A percentile compares a stretch with the other conserved stretches of the same genome.
Evolutionary conservation across 2,888 invertebrate species (phyloP).

Genomic region (Leucozona laternaria): DNA sequence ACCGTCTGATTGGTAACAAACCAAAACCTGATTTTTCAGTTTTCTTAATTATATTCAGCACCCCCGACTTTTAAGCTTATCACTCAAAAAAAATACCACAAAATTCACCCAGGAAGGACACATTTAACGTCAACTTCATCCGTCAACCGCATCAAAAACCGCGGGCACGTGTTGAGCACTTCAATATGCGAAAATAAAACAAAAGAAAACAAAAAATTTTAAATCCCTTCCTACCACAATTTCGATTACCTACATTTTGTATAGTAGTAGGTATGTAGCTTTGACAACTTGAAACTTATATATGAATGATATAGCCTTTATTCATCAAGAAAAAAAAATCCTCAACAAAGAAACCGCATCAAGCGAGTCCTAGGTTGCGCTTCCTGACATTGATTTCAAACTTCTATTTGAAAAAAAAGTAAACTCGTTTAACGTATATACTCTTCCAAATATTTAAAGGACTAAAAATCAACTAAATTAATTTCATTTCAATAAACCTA

Average conservation of each 20-base stretch:
- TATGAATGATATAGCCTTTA: not conserved
- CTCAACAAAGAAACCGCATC: conserved; percentile 67
- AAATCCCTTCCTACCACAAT: conserved; percentile 56
- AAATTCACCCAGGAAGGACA: conserved; percentile 25
- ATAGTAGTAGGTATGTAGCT: conserved; percentile 1
- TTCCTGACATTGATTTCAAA: conserved; percentile 30
- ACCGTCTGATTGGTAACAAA: not conserved
- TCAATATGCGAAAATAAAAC: not conserved
- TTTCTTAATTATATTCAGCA: conserved; percentile 60
- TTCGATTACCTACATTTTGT: conserved; percentile 35
- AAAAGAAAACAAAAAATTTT: not conserved
- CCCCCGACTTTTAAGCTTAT: conserved; percentile 41
- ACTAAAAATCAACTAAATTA: conserved; percentile 48
- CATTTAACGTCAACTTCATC: conserved; percentile 52
- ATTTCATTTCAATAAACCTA: conserved; percentile 68
- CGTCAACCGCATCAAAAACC: conserved; percentile 63
- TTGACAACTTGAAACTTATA: conserved; percentile 50
- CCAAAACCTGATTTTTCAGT: not conserved
- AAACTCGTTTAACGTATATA: not conserved
- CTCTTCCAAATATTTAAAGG: conserved; percentile 4
- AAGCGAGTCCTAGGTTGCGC: conserved; percentile 14
- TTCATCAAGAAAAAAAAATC: conserved; percentile 25
- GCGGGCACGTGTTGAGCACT: conserved; percentile 50
- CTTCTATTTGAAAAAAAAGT: not conserved
- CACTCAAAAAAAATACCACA: conserved; percentile 45